Evolutionary conservation across 2,888 invertebrate species (phyloP).

Genomic region (Yponomeuta cagnagella): DNA sequence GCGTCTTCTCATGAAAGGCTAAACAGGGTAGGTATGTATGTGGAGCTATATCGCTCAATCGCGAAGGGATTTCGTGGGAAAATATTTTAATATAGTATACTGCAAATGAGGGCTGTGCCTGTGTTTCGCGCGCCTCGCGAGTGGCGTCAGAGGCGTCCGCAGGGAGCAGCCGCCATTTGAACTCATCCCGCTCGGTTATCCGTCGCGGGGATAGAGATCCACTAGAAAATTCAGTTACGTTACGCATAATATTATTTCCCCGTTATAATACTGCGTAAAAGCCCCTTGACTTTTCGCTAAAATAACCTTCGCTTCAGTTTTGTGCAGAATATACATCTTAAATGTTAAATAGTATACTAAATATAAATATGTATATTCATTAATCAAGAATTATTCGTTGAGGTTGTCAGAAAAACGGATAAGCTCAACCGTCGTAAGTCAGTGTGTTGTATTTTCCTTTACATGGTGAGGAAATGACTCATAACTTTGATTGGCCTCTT

Average conservation of each 20-base stretch:
- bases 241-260: conserved; percentile 4
- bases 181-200: conserved; percentile 50
- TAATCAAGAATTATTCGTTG: conserved; percentile 16
- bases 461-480: conserved; percentile 44
- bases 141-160: conserved; percentile 22
- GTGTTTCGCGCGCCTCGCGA: conserved; percentile 14
- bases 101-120: conserved; percentile 24
- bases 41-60: conserved; percentile 25
- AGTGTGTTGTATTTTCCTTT: conserved; percentile 35
- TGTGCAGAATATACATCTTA: conserved; percentile 8
- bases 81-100: conserved; percentile 44
- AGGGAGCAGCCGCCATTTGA: conserved; percentile 41
- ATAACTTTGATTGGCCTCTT: conserved; percentile 50
- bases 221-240: conserved; percentile 5
- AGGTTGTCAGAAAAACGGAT: conserved; percentile 33
- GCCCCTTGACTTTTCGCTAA: conserved; percentile 8
- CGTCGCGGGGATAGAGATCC: conserved; percentile 32
- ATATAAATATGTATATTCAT: background rate
- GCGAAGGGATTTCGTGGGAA: conserved; percentile 28
- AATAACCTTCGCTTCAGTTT: background rate
- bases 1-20: conserved; percentile 24
- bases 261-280: conserved; percentile 4
- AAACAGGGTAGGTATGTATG: conserved; percentile 24
- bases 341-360: too few species aligned
- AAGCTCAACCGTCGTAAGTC: conserved; percentile 40